Evolutionary conservation across 2,113 vertebrate species (phyloP), one percentile per base, ranked within the genome.

Genomic region (Nycticebus coucang): DNA sequence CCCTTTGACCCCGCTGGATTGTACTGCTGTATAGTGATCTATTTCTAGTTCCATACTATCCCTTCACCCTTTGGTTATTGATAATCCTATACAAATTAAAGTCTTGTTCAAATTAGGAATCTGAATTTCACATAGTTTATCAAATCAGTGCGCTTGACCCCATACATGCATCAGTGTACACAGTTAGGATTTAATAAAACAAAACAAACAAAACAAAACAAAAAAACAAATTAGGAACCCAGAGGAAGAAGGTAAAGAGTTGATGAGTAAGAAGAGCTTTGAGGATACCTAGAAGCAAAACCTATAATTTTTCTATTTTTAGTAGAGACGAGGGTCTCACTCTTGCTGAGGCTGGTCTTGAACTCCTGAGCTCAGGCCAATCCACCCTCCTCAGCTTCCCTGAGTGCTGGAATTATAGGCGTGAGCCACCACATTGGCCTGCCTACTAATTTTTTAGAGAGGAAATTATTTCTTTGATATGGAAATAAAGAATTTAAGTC

Each of bases 221-320:
- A 45, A 45, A 5, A 45, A 45, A 45, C 45, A 50, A 87, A 62
- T 87, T 45, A 55, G 24, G 17, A 81, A 53, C 68, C 24, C 30
- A 88, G 24, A 21, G 17, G 33, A 88, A 85, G 81, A 83, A 19
- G 41, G 64, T 17, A 72, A 80, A 75, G 15, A 53, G 33, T 92
- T 85, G 57, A 82, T 88, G 22, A 79, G 7, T 79, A 93, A 83
- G 50, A 80, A 35, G 28, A 89, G 15, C 79, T 82, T 86, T 12
- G 37, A 95, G 41, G 57, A 91, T 87, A 66, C 26, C 28, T 37
- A 86, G 75, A 83, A 79, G 35, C 33, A 82, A 96, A 95, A 83
- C 81, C n/a, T 22, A 4, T 81, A 41, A 68, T 86, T 7, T 45
- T 45, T 94, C 72, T 91, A 83, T 82, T 66, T 26, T 75, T 79